Conservation (phyloP, 2,797 vertebrate species). For the Scarus forsteni region DNA sequence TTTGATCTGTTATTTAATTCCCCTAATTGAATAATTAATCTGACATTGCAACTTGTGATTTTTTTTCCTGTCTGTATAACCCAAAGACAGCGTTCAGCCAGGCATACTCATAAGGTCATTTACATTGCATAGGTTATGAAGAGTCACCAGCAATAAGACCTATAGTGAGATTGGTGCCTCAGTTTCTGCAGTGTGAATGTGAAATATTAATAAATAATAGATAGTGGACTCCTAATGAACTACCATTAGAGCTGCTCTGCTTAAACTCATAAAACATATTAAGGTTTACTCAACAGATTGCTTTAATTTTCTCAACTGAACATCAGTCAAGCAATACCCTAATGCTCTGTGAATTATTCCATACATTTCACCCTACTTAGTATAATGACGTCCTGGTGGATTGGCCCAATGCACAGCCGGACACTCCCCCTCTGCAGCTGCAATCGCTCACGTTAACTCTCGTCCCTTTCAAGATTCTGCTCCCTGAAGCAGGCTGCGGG, state of each 20-base stretch:
- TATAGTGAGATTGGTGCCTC: neutral
- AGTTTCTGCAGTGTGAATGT: slow-evolving; percentile 6
- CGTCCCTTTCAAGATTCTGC: slow-evolving; percentile 4
- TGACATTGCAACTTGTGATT: too few relatives aligned
- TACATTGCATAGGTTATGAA: neutral
- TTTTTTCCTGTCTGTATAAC: too few relatives aligned
- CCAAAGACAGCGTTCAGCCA: too few relatives aligned
- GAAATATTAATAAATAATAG: slow-evolving; percentile 22
- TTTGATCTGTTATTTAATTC: too few relatives aligned
- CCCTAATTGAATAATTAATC: too few relatives aligned
- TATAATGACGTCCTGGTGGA: neutral
- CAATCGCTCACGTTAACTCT: neutral
- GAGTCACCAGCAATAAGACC: neutral
- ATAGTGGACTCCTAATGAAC: slow-evolving; percentile 27
- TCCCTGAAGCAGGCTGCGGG: slow-evolving; percentile 17
- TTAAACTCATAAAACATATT: slow-evolving; percentile 19
- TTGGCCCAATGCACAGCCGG: neutral
- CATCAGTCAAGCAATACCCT: slow-evolving; percentile 6
- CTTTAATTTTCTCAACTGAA: slow-evolving; percentile 22
- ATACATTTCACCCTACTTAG: slow-evolving; percentile 6
- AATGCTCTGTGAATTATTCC: slow-evolving; percentile 18
- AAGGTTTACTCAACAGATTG: slow-evolving; percentile 19
- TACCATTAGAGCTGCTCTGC: slow-evolving; percentile 19
- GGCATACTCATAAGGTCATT: neutral
- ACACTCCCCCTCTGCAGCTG: neutral